phyloP scores from a whole-genome alignment of 2,888 invertebrate genomes.

The Ochropacha duplaris region DNA sequence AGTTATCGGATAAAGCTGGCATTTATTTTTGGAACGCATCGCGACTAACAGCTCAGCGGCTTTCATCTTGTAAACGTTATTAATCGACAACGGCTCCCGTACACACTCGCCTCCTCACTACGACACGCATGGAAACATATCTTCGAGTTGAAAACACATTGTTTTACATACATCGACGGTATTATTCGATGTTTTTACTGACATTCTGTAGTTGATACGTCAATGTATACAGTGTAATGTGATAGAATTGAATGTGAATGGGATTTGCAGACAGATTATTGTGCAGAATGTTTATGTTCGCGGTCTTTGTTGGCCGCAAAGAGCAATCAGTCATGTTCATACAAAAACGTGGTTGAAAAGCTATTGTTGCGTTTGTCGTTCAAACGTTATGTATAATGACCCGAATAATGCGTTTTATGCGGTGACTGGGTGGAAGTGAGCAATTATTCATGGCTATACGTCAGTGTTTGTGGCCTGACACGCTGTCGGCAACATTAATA shows the following conservation, averaged over 20 bases:
- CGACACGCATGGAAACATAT: slow-evolving; percentile 12
- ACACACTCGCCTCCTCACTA: slow-evolving; percentile 53
- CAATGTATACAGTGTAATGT: slow-evolving; percentile 25
- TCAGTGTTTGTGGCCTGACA: slow-evolving; percentile 55
- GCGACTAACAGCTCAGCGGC: slow-evolving; percentile 72
- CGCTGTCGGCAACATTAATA: slow-evolving; percentile 52
- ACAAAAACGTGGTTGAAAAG: slow-evolving; percentile 67
- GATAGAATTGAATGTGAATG: slow-evolving; percentile 5
- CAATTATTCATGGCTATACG: slow-evolving; percentile 62
- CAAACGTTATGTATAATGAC: slow-evolving; percentile 52
- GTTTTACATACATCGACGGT: slow-evolving; percentile 32
- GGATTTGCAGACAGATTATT: slow-evolving; percentile 36
- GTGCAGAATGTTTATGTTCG: slow-evolving; percentile 68
- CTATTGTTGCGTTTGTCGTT: slow-evolving; percentile 60
- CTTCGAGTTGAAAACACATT: slow-evolving; percentile 14
- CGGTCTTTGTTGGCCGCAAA: slow-evolving; percentile 66
- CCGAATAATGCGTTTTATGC: slow-evolving; percentile 38
- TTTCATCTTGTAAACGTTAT: slow-evolving; percentile 82
- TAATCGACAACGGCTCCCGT: slow-evolving; percentile 78
- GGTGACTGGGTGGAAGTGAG: slow-evolving; percentile 54
- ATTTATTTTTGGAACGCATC: slow-evolving; percentile 80
- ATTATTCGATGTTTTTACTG: slow-evolving; percentile 1
- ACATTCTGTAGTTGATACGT: slow-evolving; percentile 4
- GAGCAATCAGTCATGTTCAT: slow-evolving; percentile 76
- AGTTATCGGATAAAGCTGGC: slow-evolving; percentile 70